These are phyloP conservation scores for Brotula barbata DNA, from an alignment of 2,797 vertebrate species.

Conservation along the genomic window DNA sequence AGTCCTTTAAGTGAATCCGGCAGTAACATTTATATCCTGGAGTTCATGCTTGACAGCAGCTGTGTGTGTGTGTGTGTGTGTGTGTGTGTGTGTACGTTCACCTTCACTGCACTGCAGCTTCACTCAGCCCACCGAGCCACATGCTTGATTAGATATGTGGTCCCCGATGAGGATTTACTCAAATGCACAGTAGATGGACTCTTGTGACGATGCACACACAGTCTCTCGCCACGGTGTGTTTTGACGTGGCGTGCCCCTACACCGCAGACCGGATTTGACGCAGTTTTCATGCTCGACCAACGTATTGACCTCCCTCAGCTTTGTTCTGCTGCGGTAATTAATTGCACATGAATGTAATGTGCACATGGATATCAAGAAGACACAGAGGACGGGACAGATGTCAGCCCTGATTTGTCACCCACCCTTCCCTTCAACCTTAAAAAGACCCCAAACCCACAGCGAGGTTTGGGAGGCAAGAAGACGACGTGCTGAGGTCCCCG, in stretches of 20 bases:
- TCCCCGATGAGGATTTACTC: slow-evolving; percentile 30
- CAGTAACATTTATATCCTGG: slow-evolving; percentile 3
- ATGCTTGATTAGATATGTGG: slow-evolving; percentile 30
- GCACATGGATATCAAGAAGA: slow-evolving; percentile 10
- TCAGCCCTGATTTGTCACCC: slow-evolving; percentile 27
- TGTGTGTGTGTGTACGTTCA: slow-evolving; percentile 10
- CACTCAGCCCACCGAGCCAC: slow-evolving; percentile 10
- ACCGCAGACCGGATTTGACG: slow-evolving; percentile 23
- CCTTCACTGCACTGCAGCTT: slow-evolving; percentile 8
- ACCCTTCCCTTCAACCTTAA: slow-evolving; percentile 19
- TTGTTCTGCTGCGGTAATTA: slow-evolving; percentile 19
- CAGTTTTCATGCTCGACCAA: slow-evolving; percentile 24
- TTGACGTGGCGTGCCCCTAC: background rate
- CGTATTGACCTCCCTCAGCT: slow-evolving; percentile 14
- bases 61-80: slow-evolving; percentile 7
- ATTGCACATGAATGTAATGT: slow-evolving; percentile 13
- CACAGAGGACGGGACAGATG: slow-evolving; percentile 20
- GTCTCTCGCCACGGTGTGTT: slow-evolving; percentile 11
- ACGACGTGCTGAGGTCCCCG: background rate
- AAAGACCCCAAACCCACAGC: slow-evolving; percentile 13
- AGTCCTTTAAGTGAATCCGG: slow-evolving; percentile 14
- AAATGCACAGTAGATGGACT: slow-evolving; percentile 22
- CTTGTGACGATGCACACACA: slow-evolving; percentile 6
- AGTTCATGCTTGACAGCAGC: slow-evolving; percentile 24
- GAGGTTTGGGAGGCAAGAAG: background rate